Conservation (phyloP, 2,113 vertebrate genomes). For the Coracopsis vasa region DNA sequence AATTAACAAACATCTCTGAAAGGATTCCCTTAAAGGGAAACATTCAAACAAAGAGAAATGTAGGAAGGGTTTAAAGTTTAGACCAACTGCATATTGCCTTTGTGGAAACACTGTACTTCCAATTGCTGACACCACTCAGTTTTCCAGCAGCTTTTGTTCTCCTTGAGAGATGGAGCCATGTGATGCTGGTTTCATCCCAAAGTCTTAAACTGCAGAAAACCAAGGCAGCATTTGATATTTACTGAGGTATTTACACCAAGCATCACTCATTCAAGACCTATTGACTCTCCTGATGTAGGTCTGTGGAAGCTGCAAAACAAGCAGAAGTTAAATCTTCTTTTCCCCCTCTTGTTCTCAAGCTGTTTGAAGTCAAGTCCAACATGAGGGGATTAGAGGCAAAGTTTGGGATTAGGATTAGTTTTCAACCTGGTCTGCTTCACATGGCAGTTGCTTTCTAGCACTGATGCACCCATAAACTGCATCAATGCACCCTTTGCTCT, state of each 20-base stretch:
- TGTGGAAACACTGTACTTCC: not conserved
- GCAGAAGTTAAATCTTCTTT: not conserved
- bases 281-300: not conserved
- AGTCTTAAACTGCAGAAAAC: not conserved
- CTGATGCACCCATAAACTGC: not conserved
- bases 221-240: not conserved
- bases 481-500: not conserved
- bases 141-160: slow-evolving; percentile 5
- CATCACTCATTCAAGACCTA: not conserved
- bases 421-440: not conserved
- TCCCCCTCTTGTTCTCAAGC: not conserved
- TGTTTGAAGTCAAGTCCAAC: not conserved
- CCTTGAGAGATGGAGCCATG: not conserved
- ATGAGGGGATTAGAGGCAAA: not conserved
- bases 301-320: not conserved
- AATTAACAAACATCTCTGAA: not conserved
- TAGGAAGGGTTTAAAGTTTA: not conserved
- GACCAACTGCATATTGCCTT: not conserved
- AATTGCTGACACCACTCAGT: not conserved
- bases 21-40: not conserved
- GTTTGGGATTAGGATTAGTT: not conserved
- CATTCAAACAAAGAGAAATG: not conserved
- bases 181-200: not conserved
- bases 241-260: not conserved
- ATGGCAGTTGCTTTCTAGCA: not conserved